Conservation (phyloP, 2,888 invertebrate species). For the Drosophila bunnanda region DNA sequence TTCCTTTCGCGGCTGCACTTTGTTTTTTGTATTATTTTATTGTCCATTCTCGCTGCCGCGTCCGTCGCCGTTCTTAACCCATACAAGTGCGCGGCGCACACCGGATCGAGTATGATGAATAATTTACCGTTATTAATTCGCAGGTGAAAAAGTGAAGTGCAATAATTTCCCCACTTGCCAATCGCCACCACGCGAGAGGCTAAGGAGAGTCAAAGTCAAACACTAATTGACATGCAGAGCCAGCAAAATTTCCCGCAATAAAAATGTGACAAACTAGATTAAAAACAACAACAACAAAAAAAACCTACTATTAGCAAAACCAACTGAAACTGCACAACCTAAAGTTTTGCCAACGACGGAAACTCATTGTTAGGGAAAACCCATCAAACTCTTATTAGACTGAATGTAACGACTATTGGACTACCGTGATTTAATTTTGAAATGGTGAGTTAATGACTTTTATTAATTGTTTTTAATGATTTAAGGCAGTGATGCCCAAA, state of each 20-base stretch:
- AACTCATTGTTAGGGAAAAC: conserved; percentile 1
- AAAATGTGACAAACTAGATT: conserved; percentile 27
- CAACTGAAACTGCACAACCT: conserved; percentile 5
- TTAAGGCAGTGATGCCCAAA: too few species aligned
- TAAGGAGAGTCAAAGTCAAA: conserved; percentile 19
- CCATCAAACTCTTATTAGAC: conserved; percentile 37
- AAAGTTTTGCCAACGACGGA: neutral
- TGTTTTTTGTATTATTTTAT: conserved; percentile 48
- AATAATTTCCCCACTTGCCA: conserved; percentile 48
- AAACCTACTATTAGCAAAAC: neutral
- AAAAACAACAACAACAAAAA: neutral
- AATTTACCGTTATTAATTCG: conserved; percentile 77
- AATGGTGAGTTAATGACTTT: conserved; percentile 51
- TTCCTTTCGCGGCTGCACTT: conserved; percentile 65
- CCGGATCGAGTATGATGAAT: conserved; percentile 53
- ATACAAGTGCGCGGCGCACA: conserved; percentile 23
- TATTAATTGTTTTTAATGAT: neutral
- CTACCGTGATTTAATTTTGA: conserved; percentile 53
- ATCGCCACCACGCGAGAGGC: conserved; percentile 49
- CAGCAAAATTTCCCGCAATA: conserved; percentile 1
- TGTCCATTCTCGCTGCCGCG: conserved; percentile 62
- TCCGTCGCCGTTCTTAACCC: conserved; percentile 53
- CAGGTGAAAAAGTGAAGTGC: conserved; percentile 70
- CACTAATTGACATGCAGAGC: neutral
- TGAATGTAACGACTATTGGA: conserved; percentile 65